Evolutionary conservation across 2,797 vertebrate genomes (phyloP).

Genomic region (Trachurus trachurus): DNA sequence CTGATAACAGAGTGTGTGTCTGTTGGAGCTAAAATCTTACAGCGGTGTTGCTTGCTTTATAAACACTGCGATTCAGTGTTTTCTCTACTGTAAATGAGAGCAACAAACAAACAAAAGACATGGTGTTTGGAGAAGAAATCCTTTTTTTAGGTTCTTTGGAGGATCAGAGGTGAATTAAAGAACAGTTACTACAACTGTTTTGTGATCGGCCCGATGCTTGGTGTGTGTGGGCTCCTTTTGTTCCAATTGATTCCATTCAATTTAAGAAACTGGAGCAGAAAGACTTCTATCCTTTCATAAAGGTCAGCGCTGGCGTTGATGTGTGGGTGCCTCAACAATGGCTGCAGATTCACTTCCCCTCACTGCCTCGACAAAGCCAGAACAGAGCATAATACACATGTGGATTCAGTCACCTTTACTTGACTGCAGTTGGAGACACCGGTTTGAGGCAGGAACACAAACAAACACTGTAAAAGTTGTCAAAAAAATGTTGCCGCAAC

Average conservation of each 20-base stretch:
- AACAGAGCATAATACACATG: slow-evolving; percentile 44
- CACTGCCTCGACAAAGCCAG: slow-evolving; percentile 47
- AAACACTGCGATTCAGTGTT: neutral
- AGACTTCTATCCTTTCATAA: slow-evolving; percentile 52
- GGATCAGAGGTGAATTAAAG: neutral
- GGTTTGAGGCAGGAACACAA: slow-evolving; percentile 4
- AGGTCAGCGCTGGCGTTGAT: slow-evolving; percentile 58
- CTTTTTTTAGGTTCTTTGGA: neutral
- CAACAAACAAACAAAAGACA: neutral
- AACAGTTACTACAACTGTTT: neutral
- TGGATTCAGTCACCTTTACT: slow-evolving; percentile 49
- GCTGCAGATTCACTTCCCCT: slow-evolving; percentile 43
- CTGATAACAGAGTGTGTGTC: neutral
- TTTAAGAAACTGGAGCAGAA: slow-evolving; percentile 49
- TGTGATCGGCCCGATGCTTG: neutral
- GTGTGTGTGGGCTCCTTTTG: neutral
- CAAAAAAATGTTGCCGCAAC: neutral
- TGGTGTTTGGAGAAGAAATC: neutral
- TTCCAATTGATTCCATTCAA: slow-evolving; percentile 41
- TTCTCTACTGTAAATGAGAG: too few species aligned
- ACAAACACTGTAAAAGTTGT: slow-evolving; percentile 11
- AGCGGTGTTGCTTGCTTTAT: neutral
- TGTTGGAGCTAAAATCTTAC: neutral
- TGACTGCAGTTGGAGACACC: slow-evolving; percentile 20
- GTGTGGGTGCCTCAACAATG: slow-evolving; percentile 31